phyloP scores from a whole-genome alignment of 2,113 vertebrate genomes.

The Silurus meridionalis region DNA sequence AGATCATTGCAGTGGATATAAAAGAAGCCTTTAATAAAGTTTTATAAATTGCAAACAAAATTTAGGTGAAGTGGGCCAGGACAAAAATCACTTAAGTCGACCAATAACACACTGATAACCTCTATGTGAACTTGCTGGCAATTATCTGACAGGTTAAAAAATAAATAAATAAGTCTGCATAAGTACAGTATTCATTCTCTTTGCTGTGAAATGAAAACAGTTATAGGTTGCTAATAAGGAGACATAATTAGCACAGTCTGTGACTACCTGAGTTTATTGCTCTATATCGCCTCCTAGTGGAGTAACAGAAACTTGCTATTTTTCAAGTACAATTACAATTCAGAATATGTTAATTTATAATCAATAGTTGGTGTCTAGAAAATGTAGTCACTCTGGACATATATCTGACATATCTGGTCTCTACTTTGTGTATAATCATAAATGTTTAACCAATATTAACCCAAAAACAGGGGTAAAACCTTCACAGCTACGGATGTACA shows the following conservation, averaged over 20 bases:
- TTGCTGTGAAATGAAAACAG: not conserved
- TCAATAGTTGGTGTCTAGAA: not conserved
- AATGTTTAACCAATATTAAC: not conserved
- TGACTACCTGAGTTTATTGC: not conserved
- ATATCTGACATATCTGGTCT: not conserved
- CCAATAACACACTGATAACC: not conserved
- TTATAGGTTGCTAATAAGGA: not conserved
- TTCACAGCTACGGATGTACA: not conserved
- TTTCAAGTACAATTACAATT: not conserved
- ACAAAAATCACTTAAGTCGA: not conserved
- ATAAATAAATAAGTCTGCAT: not conserved
- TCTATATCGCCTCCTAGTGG: slow-evolving; percentile 16
- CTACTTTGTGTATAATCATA: not conserved
- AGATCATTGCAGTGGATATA: slow-evolving; percentile 5
- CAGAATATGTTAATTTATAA: not conserved
- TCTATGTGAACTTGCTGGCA: not conserved
- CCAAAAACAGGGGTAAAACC: not conserved
- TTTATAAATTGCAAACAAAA: not conserved
- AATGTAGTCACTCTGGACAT: not conserved
- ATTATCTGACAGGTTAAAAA: not conserved
- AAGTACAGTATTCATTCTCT: not conserved
- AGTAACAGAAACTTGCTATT: not conserved
- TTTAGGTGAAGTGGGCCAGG: not conserved
- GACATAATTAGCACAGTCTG: not conserved
- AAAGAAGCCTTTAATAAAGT: not conserved